These are phyloP conservation scores for Antheraea pernyi DNA, from an alignment of 1,140 invertebrate genomes.

Conservation along the genomic window DNA sequence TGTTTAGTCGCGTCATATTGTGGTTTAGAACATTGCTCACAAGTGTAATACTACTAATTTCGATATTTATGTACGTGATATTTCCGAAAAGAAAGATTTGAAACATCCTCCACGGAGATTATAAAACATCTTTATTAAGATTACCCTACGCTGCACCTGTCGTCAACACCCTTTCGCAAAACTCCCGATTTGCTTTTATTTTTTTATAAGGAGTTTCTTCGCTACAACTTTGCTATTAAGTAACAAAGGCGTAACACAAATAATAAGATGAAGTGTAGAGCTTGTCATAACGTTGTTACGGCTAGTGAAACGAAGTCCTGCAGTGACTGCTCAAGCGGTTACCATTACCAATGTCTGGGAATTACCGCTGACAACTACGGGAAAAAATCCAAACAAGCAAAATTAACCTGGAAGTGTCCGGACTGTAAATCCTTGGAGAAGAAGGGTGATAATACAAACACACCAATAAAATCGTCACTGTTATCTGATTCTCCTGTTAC, in stretches of 20 bases:
- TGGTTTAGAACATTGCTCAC: no score
- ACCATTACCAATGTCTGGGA: background rate
- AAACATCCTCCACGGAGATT: no score
- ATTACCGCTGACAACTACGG: background rate
- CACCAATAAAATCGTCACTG: background rate
- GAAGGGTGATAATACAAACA: slow-evolving; percentile 3
- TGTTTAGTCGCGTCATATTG: no score
- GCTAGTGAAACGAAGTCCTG: background rate
- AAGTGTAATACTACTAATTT: no score
- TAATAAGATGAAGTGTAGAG: background rate
- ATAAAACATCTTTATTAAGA: no score
- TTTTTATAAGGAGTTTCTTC: background rate
- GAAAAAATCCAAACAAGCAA: background rate
- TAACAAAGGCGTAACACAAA: background rate
- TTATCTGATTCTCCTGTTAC: background rate
- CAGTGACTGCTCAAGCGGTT: background rate
- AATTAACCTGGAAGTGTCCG: background rate
- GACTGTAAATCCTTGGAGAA: background rate
- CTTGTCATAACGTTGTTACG: background rate
- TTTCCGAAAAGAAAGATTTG: no score
- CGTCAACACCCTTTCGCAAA: no score
- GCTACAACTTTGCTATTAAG: background rate
- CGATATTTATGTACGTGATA: no score
- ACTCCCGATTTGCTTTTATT: background rate
- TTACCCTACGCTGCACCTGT: no score